Evolutionary conservation across 2,113 vertebrate genomes (phyloP), one percentile per base, ranked within the genome.

Genomic region (Montifringilla adamsi): DNA sequence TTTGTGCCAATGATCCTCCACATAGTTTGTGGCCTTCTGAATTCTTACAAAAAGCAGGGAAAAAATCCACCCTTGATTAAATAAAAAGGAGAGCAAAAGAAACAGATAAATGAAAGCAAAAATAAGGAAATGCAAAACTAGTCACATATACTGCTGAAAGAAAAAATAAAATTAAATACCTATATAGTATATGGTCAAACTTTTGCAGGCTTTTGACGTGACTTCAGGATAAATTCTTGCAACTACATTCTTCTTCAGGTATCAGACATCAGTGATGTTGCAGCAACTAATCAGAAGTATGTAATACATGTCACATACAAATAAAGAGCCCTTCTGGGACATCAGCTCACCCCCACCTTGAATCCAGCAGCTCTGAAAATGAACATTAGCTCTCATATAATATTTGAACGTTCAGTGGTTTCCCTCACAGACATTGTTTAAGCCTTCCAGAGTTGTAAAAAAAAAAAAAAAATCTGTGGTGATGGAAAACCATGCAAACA

Each of bases 261-360:
- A 27, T 30, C 13, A 84, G 28, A 67, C 7, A 49, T 26, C 53
- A 35, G 16, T 66, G 68, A 39, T 26, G 60, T 2, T 52, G 15
- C 30, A 69, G 11, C 18, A 62, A 35, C 13, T 69, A 77, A 30
- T 15, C 11, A 31, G 27, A 79, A 55, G 23, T 52, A 49, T n/a
- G 69, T 46, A 69, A 59, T 41, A n/a, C 0, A 0, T 62, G 17
- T 7, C 11, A 41, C 26, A 41, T 4, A 58, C 6, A 66, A 53
- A 59, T 5, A 28, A 49, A 67, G 19, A 62, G 11, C 59, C 37
- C 13, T 66, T 53, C 27, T 80, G 24, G 9, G 50, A 28, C 49
- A 50, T 17, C 43, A 49, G 14, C 23, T 73, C 50, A 89, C 37
- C n/a, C 46, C 7, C 20, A 49, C 31, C 13, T 66, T 37, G 37